These are phyloP conservation scores for Apis mellifera DNA, from an alignment of 1,140 invertebrate species.

Conservation along the genomic window Amel_HAv3.1 CM009932.2:5051001-5051500, in stretches of 20 bases:
- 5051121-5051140: neutral
- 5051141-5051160: constrained; percentile 49
- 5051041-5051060: constrained; percentile 43
- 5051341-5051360: neutral
- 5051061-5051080: constrained; percentile 44
- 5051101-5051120: no score
- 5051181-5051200: neutral
- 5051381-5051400: neutral
- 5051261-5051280: neutral
- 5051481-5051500: neutral
- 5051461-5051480: neutral
- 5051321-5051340: no score
- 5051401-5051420: neutral
- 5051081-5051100: neutral
- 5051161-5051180: constrained; percentile 49
- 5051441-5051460: neutral
- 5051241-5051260: constrained; percentile 2
- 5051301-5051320: constrained; percentile 20
- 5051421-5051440: no score
- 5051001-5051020: constrained; percentile 39
- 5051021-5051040: constrained; percentile 42
- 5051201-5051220: neutral
- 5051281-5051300: neutral
- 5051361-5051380: constrained; percentile 6
- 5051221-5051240: constrained; percentile 21